These are phyloP conservation scores for Radopholus similis DNA, from an alignment of 1,140 invertebrate species.

Conservation along the genomic window DNA sequence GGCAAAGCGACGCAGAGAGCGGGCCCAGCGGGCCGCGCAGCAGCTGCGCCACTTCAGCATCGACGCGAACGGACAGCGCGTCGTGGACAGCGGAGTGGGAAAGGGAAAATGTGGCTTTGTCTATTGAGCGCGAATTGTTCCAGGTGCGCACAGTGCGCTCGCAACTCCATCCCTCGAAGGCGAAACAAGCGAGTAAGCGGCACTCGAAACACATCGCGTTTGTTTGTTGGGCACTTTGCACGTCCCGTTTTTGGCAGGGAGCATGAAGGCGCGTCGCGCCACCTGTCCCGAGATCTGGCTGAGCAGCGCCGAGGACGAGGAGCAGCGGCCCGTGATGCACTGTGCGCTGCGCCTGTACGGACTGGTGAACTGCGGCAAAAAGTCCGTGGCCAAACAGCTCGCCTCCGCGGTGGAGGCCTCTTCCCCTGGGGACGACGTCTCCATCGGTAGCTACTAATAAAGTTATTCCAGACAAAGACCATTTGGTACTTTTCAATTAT, in stretches of 20 bases:
- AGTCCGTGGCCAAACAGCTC: conserved; percentile 31
- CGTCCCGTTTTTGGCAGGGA: conserved; percentile 22
- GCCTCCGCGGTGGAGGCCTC: conserved; percentile 11
- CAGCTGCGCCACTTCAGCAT: conserved; percentile 37
- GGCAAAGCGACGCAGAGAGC: too few relatives aligned
- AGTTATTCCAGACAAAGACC: too few relatives aligned
- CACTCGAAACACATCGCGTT: too few relatives aligned
- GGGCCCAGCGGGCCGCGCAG: conserved; percentile 4
- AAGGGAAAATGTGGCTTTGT: conserved; percentile 20
- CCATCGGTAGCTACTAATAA: neutral
- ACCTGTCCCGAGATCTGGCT: conserved; percentile 51
- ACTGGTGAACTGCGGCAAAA: conserved; percentile 39
- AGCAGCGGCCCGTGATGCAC: conserved; percentile 9
- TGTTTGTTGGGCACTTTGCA: too few relatives aligned
- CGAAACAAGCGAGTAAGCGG: neutral
- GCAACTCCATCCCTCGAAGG: neutral
- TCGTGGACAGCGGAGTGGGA: conserved; percentile 35
- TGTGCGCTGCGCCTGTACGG: conserved; percentile 38
- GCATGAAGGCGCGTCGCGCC: conserved; percentile 29
- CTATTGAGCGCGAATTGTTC: conserved; percentile 16
- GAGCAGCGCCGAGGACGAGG: conserved; percentile 30
- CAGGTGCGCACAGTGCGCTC: neutral
- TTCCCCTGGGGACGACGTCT: conserved; percentile 2
- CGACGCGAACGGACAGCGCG: conserved; percentile 25
- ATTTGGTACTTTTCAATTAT: too few relatives aligned